These are phyloP conservation scores for Lomographa bimaculata DNA, from an alignment of 2,888 invertebrate genomes.

Conservation along the genomic window DNA sequence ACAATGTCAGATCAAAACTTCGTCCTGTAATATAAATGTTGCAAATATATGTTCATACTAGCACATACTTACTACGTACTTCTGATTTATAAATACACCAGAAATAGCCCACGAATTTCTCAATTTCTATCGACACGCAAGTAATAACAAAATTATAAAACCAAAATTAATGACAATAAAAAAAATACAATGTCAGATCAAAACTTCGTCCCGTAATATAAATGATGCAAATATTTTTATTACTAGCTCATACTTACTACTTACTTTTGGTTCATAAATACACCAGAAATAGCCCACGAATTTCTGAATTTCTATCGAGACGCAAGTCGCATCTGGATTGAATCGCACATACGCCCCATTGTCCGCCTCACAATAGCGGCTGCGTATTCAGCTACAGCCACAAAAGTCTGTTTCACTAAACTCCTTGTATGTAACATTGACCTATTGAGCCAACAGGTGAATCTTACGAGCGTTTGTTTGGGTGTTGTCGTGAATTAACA, in stretches of 20 bases:
- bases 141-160: no score
- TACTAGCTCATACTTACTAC: no score
- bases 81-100: no score
- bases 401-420: conserved; percentile 80
- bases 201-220: no score
- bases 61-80: no score
- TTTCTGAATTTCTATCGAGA: conserved; percentile 70
- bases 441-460: conserved; percentile 81
- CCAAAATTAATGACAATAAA: no score
- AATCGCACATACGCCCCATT: conserved; percentile 75
- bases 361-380: conserved; percentile 67
- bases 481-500: conserved; percentile 70
- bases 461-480: conserved; percentile 75
- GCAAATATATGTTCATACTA: no score
- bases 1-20: no score
- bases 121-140: conserved; percentile 69
- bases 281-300: conserved; percentile 40
- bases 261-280: no score
- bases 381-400: conserved; percentile 64
- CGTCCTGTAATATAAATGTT: no score
- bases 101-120: conserved; percentile 52
- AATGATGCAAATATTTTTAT: no score
- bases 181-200: no score
- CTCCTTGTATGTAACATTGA: conserved; percentile 80
- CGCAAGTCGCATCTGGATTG: conserved; percentile 65